phyloP scores from a whole-genome alignment of 2,797 vertebrate species.

The Naso thynnoides region DNA sequence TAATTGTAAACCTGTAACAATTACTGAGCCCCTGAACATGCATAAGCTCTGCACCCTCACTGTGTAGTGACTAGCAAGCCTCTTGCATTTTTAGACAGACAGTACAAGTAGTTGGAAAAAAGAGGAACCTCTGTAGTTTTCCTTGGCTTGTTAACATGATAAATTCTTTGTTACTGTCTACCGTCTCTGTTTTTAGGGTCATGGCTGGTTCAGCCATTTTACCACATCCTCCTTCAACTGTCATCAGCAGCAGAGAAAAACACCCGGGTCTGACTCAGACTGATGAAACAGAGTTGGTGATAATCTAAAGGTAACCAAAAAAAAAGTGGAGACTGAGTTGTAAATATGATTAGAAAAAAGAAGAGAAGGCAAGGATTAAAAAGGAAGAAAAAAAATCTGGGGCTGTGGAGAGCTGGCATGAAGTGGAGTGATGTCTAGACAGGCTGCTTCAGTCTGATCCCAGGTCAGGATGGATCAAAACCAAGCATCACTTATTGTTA shows the following conservation, averaged over 20 bases:
- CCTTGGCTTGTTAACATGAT: constrained; percentile 57
- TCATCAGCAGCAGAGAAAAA: constrained; percentile 25
- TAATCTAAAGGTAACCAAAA: too few relatives aligned
- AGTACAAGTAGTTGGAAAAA: constrained; percentile 22
- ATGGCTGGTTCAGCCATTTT: constrained; percentile 51
- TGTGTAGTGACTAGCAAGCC: constrained; percentile 28
- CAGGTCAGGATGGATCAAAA: constrained; percentile 55
- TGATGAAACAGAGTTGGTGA: too few relatives aligned
- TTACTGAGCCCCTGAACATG: constrained; percentile 55
- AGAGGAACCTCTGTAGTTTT: constrained; percentile 51
- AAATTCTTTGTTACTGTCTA: constrained; percentile 60
- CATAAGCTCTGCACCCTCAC: constrained; percentile 23
- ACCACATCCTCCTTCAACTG: constrained; percentile 44
- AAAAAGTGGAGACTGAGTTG: constrained; percentile 35
- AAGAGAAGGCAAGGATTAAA: constrained; percentile 22
- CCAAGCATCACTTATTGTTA: constrained; percentile 15
- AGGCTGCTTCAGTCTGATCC: constrained; percentile 72
- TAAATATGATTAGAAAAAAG: constrained; percentile 1
- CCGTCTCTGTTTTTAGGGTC: constrained; percentile 23
- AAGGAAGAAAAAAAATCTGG: constrained; percentile 8
- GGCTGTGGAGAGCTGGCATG: constrained; percentile 30
- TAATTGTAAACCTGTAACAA: constrained; percentile 66
- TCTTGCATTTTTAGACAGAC: constrained; percentile 15
- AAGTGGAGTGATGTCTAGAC: constrained; percentile 71
- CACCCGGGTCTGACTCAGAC: constrained; percentile 39